Evolutionary conservation across 2,797 vertebrate genomes (phyloP).

Genomic region (Artibeus lituratus): DNA sequence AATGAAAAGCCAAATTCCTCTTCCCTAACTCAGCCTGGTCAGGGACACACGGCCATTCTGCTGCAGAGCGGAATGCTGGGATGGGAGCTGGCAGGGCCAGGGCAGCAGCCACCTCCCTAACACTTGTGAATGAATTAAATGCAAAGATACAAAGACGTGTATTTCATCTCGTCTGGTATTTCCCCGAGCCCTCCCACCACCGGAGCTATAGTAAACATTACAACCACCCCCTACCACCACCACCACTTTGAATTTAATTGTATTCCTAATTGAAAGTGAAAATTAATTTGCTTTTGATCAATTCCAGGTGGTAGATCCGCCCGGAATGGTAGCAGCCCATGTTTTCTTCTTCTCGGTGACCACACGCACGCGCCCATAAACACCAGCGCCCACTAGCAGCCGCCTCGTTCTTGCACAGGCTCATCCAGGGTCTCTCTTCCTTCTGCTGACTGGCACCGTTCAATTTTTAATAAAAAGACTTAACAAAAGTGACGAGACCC

Average conservation of each 20-base stretch:
- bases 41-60: neutral
- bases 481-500: conserved; percentile 76
- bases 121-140: conserved; percentile 33
- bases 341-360: conserved; percentile 24
- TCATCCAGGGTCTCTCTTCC: conserved; percentile 22
- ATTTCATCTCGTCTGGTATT: conserved; percentile 58
- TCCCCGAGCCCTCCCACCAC: conserved; percentile 60
- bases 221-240: neutral
- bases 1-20: neutral
- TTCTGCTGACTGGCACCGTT: conserved; percentile 69
- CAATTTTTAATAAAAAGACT: conserved; percentile 76
- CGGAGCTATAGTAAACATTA: conserved; percentile 63
- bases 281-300: conserved; percentile 82
- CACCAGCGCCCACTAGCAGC: conserved; percentile 35
- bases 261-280: conserved; percentile 79
- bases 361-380: conserved; percentile 47
- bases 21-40: neutral
- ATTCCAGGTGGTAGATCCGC: conserved; percentile 75
- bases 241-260: conserved; percentile 71
- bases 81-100: neutral
- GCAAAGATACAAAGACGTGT: conserved; percentile 42
- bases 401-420: neutral
- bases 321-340: neutral
- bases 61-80: neutral
- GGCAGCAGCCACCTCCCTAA: neutral